Evolutionary conservation across 2,797 vertebrate genomes (phyloP), one percentile per base, ranked within the genome.

Genomic region (Anabacerthia variegaticeps): DNA sequence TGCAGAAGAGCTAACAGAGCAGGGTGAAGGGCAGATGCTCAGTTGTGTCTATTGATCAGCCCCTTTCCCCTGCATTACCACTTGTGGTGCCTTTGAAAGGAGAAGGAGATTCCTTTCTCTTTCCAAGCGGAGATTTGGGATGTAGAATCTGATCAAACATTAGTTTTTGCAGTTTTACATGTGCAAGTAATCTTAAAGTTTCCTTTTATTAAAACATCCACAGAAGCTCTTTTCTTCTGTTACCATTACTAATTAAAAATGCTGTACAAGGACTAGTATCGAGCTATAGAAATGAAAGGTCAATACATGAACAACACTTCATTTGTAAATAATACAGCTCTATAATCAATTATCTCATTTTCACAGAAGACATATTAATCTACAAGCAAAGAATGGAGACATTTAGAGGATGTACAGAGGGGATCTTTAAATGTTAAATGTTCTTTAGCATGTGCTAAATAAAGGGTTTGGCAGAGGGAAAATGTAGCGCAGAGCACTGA

Each of bases 291-390:
- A 97, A 98, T 95, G 94, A 98, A 97, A 97, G 97, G 96, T 97
- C 95, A 97, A 98, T 97, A 89, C 78, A 92, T 71, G 97, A 98
- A 96, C 95, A 97, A 97, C 96, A 95, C 65, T 89, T 95, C 95
- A 98, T 97, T 97, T 97, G 96, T 96, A 98, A 97, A 97, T 97
- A 97, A 96, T 96, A 96, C n/a, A 85, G 93, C 88, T 97, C 96
- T 97, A 93, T 95, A 98, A 97, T 97, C 96, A 98, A 98, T 98
- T 97, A 97, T 97, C 93, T 96, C 79, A 94, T 98, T 98, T 97
- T 97, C 94, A 93, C 90, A 97, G 92, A 96, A 97, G 97, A 96
- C 93, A 89, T 87, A 97, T 97, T 97, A 95, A 97, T 96, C 94
- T 95, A 88, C 95, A 96, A 96, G 95, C 95, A 95, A 95, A 96